A percentile compares a stretch with the other conserved stretches of the same genome.
Evolutionary conservation across 2,888 invertebrate species (phyloP).

Genomic region (Trachelus tabidus): DNA sequence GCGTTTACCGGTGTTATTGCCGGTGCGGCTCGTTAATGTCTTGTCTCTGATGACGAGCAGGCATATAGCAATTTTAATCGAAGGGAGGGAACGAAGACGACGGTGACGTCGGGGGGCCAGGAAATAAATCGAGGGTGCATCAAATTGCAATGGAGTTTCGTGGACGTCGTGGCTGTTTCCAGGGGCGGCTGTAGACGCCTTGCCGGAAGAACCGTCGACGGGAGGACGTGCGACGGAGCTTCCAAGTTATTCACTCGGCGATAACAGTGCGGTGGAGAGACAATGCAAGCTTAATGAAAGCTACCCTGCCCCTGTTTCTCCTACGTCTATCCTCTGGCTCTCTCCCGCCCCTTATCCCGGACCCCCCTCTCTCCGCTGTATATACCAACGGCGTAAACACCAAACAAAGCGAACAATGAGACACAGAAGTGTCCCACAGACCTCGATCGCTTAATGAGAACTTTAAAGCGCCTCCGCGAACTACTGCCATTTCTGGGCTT

Average conservation of each 20-base stretch:
- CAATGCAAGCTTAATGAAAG: conserved; percentile 63
- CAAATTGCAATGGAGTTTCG: conserved; percentile 20
- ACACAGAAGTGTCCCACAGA: conserved; percentile 55
- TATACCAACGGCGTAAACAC: conserved; percentile 48
- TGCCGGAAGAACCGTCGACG: background rate
- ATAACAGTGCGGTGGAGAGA: conserved; percentile 54
- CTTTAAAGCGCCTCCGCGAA: conserved; percentile 43
- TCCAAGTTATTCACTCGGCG: conserved; percentile 52
- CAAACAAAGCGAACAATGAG: conserved; percentile 59
- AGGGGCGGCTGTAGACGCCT: background rate
- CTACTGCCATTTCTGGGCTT: background rate
- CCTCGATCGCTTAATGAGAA: conserved; percentile 62
- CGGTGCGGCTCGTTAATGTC: conserved; percentile 10
- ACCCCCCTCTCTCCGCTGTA: background rate
- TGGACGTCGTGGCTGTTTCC: background rate
- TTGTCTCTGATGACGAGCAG: background rate
- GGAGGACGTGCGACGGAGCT: background rate
- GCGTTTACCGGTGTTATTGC: background rate
- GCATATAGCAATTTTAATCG: background rate
- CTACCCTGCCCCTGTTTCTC: conserved; percentile 33
- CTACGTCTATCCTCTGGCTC: conserved; percentile 10
- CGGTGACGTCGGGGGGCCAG: conserved; percentile 9
- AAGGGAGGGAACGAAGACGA: background rate
- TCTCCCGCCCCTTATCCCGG: background rate
- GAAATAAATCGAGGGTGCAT: conserved; percentile 36